Base-by-base conservation (phyloP, 2,888 invertebrate species). In the Leptinotarsa tumamoca region DNA sequence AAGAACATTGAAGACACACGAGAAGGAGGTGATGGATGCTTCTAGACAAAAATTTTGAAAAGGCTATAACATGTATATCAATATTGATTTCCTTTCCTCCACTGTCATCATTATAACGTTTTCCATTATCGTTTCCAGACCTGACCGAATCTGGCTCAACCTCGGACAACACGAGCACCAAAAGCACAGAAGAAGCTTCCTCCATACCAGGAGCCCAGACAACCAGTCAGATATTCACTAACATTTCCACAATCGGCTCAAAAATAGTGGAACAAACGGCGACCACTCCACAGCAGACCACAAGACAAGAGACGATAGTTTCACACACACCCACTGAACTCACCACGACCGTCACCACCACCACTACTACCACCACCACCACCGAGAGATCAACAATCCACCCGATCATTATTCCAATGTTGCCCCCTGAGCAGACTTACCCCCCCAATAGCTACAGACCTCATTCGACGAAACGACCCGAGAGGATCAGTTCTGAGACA, bases 401-500 rank as follows among this genome's bases (percentile, higher is more conserved):
- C 1, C 76, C 76, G 2, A 75, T 72, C 61, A 68, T 73, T 17
- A 63, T 68, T 13, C 33, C 67, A n/a, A 73, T 50, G n/a, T 61
- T 67, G 54, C 72, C 67, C 23, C 76, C 74, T 50, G 77, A 72
- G 66, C 72, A 23, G 18, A 75, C 58, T 7, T 70, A 70, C 50
- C 68, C 54, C 13, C 49, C 52, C 5, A 52, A 70, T 51, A 74
- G 56, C 23, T 58, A 58, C 51, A 69, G 67, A 13, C 77, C 79
- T 4, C 71, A 66, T 43, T 85, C 87, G 4, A 86, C 88, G 21
- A 87, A 85, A 71, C 84, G 85, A 67, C 82, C 85, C 67, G 90
- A 91, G 67, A 87, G 92, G 78, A 92, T 92, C 80, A 92, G 90
- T 76, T 93, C 94, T 15, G 93, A 94, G 83, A 93, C 93, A 71